Conservation (phyloP, 2,888 invertebrate species). For the Drosophila melanosoma region DNA sequence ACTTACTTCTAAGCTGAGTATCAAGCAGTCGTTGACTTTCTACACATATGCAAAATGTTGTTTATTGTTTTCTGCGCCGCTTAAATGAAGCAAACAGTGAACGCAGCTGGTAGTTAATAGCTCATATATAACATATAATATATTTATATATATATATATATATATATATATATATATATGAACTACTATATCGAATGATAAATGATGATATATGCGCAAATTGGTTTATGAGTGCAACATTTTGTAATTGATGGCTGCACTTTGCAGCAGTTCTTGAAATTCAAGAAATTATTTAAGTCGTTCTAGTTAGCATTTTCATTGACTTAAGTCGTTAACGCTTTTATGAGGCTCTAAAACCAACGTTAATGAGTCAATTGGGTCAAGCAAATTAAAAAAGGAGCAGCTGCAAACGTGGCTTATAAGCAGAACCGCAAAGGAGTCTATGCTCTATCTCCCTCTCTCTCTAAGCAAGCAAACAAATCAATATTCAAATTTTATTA, state of each 20-base stretch:
- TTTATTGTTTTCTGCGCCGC: slow-evolving; percentile 28
- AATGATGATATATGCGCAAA: slow-evolving; percentile 71
- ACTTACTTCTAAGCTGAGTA: neutral
- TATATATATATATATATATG: neutral
- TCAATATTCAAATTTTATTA: slow-evolving; percentile 63
- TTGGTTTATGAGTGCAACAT: slow-evolving; percentile 66
- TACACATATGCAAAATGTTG: slow-evolving; percentile 36
- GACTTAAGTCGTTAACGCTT: slow-evolving; percentile 53
- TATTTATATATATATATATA: neutral
- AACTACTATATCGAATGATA: slow-evolving; percentile 47
- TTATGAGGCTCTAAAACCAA: slow-evolving; percentile 67
- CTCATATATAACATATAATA: slow-evolving; percentile 7
- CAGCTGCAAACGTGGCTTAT: slow-evolving; percentile 41
- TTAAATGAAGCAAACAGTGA: slow-evolving; percentile 55
- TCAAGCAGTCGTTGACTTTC: neutral
- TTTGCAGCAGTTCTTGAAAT: slow-evolving; percentile 22
- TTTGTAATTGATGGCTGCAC: slow-evolving; percentile 56
- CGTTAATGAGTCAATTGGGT: slow-evolving; percentile 69
- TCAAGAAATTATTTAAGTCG: slow-evolving; percentile 5
- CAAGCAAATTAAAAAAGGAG: slow-evolving; percentile 50
- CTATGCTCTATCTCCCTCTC: neutral
- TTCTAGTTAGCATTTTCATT: slow-evolving; percentile 2
- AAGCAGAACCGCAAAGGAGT: slow-evolving; percentile 42
- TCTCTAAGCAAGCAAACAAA: slow-evolving; percentile 43
- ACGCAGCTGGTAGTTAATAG: slow-evolving; percentile 52